phyloP scores from a whole-genome alignment of 2,888 invertebrate species.

The Phortica magna region DNA sequence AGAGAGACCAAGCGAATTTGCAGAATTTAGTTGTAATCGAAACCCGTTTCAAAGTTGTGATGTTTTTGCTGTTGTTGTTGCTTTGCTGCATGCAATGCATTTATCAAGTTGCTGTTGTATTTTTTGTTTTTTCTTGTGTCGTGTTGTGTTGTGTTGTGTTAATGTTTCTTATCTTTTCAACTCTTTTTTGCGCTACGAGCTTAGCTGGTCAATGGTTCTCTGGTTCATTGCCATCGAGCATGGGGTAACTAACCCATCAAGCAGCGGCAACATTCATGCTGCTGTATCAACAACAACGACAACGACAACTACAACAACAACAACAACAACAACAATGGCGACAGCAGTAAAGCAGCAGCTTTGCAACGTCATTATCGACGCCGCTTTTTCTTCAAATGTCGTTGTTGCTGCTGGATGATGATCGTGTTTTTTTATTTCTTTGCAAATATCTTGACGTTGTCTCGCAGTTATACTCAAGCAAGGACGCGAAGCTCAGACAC shows the following conservation, averaged over 20 bases:
- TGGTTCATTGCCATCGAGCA: constrained; percentile 78
- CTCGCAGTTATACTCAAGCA: background rate
- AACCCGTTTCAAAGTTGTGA: constrained; percentile 18
- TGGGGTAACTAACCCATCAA: constrained; percentile 77
- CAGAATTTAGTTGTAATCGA: constrained; percentile 19
- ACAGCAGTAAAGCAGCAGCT: background rate
- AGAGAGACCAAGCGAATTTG: background rate
- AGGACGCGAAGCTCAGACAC: constrained; percentile 11
- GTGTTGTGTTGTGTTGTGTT: constrained; percentile 13
- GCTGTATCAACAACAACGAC: background rate
- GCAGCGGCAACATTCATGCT: background rate
- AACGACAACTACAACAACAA: background rate
- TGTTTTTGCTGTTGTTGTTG: constrained; percentile 17
- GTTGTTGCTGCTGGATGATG: constrained; percentile 10
- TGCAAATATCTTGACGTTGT: background rate
- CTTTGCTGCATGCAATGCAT: constrained; percentile 29
- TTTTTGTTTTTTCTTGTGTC: constrained; percentile 23
- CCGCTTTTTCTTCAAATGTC: background rate
- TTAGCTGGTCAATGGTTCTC: constrained; percentile 77
- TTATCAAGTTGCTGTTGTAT: constrained; percentile 10
- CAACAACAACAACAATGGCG: constrained; percentile 17
- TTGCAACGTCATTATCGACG: constrained; percentile 9
- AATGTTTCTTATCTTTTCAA: constrained; percentile 5
- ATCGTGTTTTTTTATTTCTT: background rate
- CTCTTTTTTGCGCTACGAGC: constrained; percentile 31